phyloP scores from a whole-genome alignment of 2,888 invertebrate genomes.

The Napeogenes sylphis region DNA sequence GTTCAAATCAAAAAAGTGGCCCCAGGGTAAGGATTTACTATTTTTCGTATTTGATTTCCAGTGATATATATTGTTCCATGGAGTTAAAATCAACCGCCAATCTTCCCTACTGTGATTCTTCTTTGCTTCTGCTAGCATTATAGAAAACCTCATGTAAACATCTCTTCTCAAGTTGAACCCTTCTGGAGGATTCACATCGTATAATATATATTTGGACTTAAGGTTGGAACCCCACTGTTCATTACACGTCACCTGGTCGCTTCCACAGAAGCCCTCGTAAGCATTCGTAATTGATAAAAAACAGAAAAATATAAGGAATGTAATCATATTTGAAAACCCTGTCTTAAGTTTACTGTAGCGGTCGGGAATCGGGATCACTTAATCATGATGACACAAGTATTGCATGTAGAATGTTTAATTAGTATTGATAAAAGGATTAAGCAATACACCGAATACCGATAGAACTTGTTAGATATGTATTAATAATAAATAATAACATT shows the following conservation, averaged over 20 bases:
- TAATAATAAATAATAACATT: no score
- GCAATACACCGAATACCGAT: no score
- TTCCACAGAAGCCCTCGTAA: conserved; percentile 22
- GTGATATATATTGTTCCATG: conserved; percentile 94
- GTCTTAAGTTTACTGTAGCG: no score
- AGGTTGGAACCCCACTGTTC: conserved; percentile 4
- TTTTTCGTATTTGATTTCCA: conserved; percentile 82
- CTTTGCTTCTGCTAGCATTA: conserved; percentile 84
- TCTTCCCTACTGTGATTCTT: conserved; percentile 64
- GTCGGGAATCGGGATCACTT: no score
- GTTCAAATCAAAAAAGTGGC: conserved; percentile 88
- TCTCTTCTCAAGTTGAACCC: conserved; percentile 98
- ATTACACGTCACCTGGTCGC: no score
- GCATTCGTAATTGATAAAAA: no score
- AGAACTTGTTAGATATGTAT: no score
- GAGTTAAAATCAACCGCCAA: conserved; percentile 89
- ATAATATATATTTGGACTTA: conserved; percentile 84
- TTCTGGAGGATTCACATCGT: conserved; percentile 96
- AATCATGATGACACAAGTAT: no score
- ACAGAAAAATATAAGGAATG: no score
- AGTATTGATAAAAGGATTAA: no score
- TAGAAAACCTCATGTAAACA: conserved; percentile 95
- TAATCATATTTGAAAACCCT: no score
- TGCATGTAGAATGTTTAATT: no score
- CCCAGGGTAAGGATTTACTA: conserved; percentile 86